Percentiles rank a stretch among this genome's conserved stretches.
Conservation (phyloP, 2,888 invertebrate species). For the Idaea biselata region DNA sequence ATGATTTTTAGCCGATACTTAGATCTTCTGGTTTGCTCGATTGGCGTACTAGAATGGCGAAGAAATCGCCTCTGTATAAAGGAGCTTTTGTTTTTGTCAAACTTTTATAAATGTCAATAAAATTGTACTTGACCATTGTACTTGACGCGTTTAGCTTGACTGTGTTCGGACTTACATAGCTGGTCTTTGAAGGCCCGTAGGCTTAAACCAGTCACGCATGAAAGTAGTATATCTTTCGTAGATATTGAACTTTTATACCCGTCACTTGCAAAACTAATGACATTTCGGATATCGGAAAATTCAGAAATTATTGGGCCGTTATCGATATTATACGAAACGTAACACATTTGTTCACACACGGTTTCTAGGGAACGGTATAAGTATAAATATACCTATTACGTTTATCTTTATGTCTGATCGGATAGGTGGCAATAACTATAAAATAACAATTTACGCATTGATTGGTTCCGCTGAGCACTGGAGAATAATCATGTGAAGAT, state of each 20-base stretch:
- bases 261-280: conserved; percentile 19
- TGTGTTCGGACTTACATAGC: background rate
- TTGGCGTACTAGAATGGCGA: too few species aligned
- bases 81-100: too few species aligned
- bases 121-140: too few species aligned
- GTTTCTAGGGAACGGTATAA: background rate
- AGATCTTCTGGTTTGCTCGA: too few species aligned
- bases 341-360: background rate
- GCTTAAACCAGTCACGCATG: conserved; percentile 5
- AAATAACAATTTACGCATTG: background rate
- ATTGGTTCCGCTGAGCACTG: background rate
- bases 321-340: background rate
- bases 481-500: too few species aligned
- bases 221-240: background rate
- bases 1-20: too few species aligned
- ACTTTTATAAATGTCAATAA: too few species aligned
- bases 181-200: background rate
- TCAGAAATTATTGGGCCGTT: background rate
- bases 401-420: background rate
- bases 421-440: background rate
- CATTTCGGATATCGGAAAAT: conserved; percentile 9
- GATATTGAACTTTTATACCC: conserved; percentile 12
- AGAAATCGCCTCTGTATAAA: too few species aligned
- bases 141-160: background rate
- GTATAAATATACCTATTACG: background rate